Conservation (phyloP, 2,113 vertebrate species). For the Cromileptes altivelis region DNA sequence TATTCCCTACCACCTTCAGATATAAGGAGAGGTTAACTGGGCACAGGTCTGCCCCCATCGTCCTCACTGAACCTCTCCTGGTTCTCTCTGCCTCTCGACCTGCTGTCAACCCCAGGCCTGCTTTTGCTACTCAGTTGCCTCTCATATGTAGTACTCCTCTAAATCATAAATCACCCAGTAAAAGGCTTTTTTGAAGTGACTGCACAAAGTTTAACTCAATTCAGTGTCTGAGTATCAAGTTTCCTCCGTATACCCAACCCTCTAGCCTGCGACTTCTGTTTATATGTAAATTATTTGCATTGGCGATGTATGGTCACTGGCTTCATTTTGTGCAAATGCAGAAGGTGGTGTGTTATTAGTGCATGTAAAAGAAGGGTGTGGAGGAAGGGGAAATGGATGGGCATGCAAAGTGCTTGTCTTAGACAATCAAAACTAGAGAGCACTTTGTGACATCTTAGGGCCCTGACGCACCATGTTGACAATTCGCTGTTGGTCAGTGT, state of each 20-base stretch:
- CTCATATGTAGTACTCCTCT: background rate
- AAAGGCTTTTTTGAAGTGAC: background rate
- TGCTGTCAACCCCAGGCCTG: conserved; percentile 13
- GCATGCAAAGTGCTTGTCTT: background rate
- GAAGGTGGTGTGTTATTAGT: background rate
- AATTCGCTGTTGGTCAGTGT: no score
- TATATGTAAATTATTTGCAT: background rate
- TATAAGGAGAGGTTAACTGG: conserved; percentile 40
- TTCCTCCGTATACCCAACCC: background rate
- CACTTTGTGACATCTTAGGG: background rate
- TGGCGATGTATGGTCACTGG: background rate
- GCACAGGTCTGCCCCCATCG: conserved; percentile 5
- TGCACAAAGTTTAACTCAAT: background rate
- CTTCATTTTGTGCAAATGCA: background rate
- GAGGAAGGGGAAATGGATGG: background rate
- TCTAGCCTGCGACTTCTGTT: background rate
- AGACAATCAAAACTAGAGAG: background rate
- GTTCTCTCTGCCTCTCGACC: conserved; percentile 25
- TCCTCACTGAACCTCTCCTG: conserved; percentile 9
- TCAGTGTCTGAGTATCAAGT: background rate
- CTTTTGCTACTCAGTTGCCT: conserved; percentile 11
- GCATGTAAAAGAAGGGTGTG: no score
- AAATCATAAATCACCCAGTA: conserved; percentile 12
- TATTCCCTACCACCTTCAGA: conserved; percentile 22
- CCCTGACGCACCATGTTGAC: no score